phyloP scores from a whole-genome alignment of 2,888 invertebrate genomes.

The Cistogaster globosa region DNA sequence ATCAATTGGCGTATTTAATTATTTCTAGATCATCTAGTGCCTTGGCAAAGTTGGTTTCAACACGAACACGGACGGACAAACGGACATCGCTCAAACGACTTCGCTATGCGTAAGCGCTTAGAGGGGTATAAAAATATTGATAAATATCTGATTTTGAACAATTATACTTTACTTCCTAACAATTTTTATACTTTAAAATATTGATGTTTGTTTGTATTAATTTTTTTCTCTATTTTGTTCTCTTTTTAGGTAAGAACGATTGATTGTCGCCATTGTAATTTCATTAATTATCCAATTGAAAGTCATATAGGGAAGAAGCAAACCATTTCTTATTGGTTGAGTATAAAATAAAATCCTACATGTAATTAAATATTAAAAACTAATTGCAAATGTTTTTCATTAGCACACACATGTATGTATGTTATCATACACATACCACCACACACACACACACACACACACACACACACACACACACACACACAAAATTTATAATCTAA shows the following conservation, averaged over 20 bases:
- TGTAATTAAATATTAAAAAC: conserved; percentile 7
- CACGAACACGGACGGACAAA: too few species aligned
- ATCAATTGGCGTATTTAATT: too few species aligned
- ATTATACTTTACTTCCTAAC: neutral
- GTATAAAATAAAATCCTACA: neutral
- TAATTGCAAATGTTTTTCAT: conserved; percentile 3
- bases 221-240: conserved; percentile 5
- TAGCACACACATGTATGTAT: neutral
- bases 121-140: too few species aligned
- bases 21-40: too few species aligned
- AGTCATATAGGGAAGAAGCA: neutral
- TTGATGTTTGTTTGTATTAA: neutral
- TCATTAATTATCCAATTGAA: conserved; percentile 16
- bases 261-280: conserved; percentile 40
- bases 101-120: too few species aligned
- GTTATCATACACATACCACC: neutral
- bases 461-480: neutral
- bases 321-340: conserved; percentile 9
- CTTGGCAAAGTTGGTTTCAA: too few species aligned
- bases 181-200: neutral
- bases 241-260: conserved; percentile 61
- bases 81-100: too few species aligned
- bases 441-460: neutral
- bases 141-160: too few species aligned
- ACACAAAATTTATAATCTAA: conserved; percentile 29